Percentiles rank a stretch among this genome's conserved stretches.
These are phyloP conservation scores for Bibio marci DNA, from an alignment of 2,888 invertebrate genomes.

Conservation along the genomic window DNA sequence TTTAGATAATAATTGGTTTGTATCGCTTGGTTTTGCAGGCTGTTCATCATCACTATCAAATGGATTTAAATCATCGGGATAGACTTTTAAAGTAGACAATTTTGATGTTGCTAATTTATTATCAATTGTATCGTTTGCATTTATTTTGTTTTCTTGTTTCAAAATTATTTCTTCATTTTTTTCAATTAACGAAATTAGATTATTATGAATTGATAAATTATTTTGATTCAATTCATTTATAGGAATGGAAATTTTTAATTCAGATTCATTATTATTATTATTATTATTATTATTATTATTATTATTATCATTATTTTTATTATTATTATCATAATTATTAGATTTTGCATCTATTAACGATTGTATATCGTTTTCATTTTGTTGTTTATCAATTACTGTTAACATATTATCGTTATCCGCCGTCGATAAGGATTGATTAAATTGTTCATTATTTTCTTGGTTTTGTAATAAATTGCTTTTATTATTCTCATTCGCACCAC, in stretches of 20 bases:
- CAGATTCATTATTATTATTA: slow-evolving; percentile 3
- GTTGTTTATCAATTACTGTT: no score
- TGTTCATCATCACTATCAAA: slow-evolving; percentile 46
- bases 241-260: not conserved
- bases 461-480: no score
- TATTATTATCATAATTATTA: slow-evolving; percentile 5
- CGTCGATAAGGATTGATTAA: no score
- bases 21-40: slow-evolving; percentile 13
- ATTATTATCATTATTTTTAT: slow-evolving; percentile 3
- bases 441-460: no score
- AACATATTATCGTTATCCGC: no score
- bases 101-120: not conserved
- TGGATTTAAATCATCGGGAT: slow-evolving; percentile 71
- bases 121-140: slow-evolving; percentile 6
- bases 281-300: slow-evolving; percentile 5
- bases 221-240: no score
- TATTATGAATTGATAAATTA: no score
- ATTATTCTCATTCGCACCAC: no score
- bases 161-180: no score
- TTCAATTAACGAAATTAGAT: no score
- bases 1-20: slow-evolving; percentile 6
- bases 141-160: slow-evolving; percentile 7
- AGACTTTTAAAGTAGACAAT: slow-evolving; percentile 19
- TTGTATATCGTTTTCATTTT: no score
- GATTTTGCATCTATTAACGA: slow-evolving; percentile 3